Percentiles rank a stretch among this genome's conserved stretches.
These are phyloP conservation scores for Anomalospiza imberbis DNA, from an alignment of 2,797 vertebrate genomes.

Conservation along the genomic window DNA sequence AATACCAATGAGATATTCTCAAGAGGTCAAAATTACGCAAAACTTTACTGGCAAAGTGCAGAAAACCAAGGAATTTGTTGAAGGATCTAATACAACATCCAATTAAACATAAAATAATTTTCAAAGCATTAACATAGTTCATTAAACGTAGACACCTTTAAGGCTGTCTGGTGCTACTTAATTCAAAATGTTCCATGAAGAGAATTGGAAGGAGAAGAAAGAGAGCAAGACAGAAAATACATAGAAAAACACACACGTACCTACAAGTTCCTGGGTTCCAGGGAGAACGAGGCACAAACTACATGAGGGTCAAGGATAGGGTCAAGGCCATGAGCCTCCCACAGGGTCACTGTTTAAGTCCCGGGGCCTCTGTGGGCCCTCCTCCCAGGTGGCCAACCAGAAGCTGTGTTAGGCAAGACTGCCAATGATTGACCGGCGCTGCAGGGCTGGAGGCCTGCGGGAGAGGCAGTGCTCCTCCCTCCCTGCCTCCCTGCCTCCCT, in stretches of 20 bases:
- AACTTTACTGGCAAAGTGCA: not conserved
- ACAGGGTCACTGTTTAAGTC: not conserved
- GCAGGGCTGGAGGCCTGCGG: too few relatives aligned
- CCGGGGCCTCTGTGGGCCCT: too few relatives aligned
- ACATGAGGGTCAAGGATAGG: accelerated
- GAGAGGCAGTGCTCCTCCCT: too few relatives aligned
- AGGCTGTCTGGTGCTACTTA: accelerated
- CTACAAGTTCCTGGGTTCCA: too few relatives aligned
- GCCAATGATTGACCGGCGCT: not conserved
- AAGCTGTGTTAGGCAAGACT: too few relatives aligned
- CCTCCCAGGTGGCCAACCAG: not conserved
- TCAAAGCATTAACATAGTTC: not conserved
- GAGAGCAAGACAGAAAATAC: not conserved
- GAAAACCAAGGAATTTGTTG: not conserved
- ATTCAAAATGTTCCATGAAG: not conserved
- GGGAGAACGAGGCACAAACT: not conserved
- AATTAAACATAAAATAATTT: not conserved
- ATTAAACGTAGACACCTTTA: not conserved
- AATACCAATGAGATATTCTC: not conserved
- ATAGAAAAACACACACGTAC: not conserved
- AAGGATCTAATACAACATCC: not conserved
- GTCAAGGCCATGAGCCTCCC: accelerated
- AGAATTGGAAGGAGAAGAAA: not conserved
- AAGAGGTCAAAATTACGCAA: not conserved
- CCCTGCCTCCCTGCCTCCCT: too few relatives aligned